Conservation (phyloP, 2,888 invertebrate genomes). For the Stegophylla sp. region DNA sequence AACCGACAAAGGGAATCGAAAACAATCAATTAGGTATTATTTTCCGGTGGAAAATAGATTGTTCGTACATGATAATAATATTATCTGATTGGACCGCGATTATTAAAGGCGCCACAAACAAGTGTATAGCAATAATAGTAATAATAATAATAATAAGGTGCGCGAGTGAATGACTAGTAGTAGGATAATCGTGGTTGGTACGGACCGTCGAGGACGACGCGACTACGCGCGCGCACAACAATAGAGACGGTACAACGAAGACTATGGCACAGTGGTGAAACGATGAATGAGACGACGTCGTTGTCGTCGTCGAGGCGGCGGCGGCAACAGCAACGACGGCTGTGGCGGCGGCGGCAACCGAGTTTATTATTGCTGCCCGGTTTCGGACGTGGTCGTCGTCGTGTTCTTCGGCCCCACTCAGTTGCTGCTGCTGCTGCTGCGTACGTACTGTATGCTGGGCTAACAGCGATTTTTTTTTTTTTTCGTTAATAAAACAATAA, state of each 20-base stretch:
- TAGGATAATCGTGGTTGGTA: no score
- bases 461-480: background rate
- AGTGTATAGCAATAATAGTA: background rate
- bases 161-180: background rate
- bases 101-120: background rate
- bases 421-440: background rate
- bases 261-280: slow-evolving; percentile 31
- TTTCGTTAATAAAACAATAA: background rate
- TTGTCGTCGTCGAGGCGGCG: no score
- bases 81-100: no score
- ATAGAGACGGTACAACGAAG: slow-evolving; percentile 25
- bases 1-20: no score
- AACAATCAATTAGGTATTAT: no score
- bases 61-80: no score
- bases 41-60: no score
- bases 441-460: background rate
- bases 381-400: slow-evolving; percentile 3
- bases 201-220: background rate
- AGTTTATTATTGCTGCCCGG: slow-evolving; percentile 18
- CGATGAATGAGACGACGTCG: slow-evolving; percentile 37
- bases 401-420: slow-evolving; percentile 1
- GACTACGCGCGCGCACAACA: slow-evolving; percentile 8
- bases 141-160: background rate
- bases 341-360: background rate
- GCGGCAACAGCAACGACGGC: background rate